These are phyloP conservation scores for Rafetus swinhoei DNA, from an alignment of 2,113 vertebrate species.

Conservation along the genomic window DNA sequence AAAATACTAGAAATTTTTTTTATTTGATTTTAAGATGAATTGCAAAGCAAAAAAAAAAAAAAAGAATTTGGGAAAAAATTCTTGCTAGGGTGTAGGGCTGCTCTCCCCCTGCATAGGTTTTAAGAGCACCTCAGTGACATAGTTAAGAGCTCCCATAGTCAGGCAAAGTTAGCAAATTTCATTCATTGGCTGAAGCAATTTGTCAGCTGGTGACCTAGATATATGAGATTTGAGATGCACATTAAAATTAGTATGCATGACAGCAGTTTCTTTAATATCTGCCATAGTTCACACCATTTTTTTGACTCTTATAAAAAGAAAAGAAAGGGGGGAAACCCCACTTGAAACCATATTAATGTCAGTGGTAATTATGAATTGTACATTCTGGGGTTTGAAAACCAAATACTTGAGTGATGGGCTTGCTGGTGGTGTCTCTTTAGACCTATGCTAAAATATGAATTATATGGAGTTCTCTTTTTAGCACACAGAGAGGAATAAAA, in stretches of 20 bases:
- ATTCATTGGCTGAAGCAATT: background rate
- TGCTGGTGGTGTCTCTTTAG: background rate
- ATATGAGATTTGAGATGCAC: background rate
- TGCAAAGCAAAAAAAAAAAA: background rate
- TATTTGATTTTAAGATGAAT: background rate
- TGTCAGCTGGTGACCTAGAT: too few relatives aligned
- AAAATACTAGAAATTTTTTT: background rate
- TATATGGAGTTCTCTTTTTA: background rate
- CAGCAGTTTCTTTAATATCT: background rate
- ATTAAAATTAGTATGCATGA: accelerated
- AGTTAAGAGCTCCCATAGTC: background rate
- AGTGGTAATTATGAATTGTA: background rate
- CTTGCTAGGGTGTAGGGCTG: background rate
- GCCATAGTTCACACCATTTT: background rate
- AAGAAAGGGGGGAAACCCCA: background rate
- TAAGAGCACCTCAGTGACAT: accelerated
- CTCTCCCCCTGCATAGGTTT: background rate
- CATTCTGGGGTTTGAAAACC: background rate
- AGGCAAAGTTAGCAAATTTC: background rate
- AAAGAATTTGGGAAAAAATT: background rate
- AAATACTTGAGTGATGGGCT: background rate
- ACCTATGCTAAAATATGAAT: background rate
- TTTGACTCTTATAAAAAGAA: background rate
- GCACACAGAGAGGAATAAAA: background rate
- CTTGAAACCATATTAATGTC: background rate